Evolutionary conservation across 2,113 vertebrate species (phyloP).

Genomic region (Turdus rufiventris): DNA sequence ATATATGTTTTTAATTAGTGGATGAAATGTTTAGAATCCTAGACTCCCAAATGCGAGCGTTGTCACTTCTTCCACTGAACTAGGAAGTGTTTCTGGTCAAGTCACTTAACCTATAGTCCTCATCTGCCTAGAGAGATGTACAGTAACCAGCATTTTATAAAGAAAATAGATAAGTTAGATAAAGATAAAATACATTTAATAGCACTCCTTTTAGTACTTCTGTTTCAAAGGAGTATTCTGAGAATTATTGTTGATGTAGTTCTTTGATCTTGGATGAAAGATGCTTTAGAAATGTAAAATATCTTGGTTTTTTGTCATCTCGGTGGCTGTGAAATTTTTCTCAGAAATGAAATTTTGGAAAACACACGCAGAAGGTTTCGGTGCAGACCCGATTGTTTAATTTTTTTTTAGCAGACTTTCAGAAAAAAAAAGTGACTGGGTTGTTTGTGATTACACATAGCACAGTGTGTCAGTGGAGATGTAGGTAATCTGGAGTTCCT

Average conservation of each 20-base stretch:
- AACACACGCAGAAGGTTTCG: neutral
- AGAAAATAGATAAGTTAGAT: constrained; percentile 26
- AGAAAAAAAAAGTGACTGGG: neutral
- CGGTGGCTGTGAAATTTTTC: constrained; percentile 26
- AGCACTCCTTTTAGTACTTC: constrained; percentile 6
- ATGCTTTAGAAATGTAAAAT: constrained; percentile 62
- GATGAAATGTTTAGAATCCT: neutral
- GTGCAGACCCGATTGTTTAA: neutral
- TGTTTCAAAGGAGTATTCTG: constrained; percentile 37
- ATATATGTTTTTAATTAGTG: neutral
- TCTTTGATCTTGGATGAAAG: constrained; percentile 64
- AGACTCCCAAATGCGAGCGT: neutral
- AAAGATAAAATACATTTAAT: constrained; percentile 37
- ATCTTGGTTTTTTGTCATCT: constrained; percentile 46
- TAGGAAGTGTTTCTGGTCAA: neutral
- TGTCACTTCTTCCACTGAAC: neutral
- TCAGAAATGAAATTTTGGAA: constrained; percentile 24
- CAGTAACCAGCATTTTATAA: neutral
- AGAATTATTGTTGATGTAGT: constrained; percentile 16
- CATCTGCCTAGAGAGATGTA: neutral
- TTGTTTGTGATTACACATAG: constrained; percentile 39
- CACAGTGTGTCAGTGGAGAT: neutral
- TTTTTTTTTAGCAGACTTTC: neutral
- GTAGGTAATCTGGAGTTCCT: neutral
- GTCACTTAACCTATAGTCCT: neutral